phyloP scores from a whole-genome alignment of 2,113 vertebrate species.

The Myotis davidii region DNA sequence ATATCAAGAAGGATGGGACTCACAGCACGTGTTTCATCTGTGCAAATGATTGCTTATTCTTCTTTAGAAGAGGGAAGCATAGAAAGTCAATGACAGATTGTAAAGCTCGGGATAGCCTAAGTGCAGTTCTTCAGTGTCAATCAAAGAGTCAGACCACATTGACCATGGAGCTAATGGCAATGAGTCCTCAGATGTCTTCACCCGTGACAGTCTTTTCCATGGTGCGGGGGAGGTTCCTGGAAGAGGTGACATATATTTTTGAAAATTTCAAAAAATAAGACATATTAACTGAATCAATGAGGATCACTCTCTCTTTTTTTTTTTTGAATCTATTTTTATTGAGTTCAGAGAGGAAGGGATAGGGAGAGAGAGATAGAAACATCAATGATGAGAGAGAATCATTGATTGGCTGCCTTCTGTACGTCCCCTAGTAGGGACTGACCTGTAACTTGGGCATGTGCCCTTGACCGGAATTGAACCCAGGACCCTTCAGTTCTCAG shows the following conservation, averaged over 20 bases:
- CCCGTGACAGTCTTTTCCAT: background rate
- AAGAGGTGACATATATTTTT: background rate
- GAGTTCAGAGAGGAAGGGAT: too few relatives aligned
- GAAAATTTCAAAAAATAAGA: background rate
- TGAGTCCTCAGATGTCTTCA: background rate
- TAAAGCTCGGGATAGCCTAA: background rate
- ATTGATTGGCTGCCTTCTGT: too few relatives aligned
- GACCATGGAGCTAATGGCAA: background rate
- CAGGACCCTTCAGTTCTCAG: too few relatives aligned
- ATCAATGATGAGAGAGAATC: too few relatives aligned
- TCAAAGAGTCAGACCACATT: background rate
- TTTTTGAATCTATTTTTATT: too few relatives aligned
- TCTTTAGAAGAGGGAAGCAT: background rate
- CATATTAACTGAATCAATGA: background rate
- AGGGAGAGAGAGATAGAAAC: too few relatives aligned
- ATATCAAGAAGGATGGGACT: background rate
- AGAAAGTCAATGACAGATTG: background rate
- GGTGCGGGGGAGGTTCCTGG: background rate
- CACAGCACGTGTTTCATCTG: background rate
- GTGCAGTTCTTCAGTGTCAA: background rate
- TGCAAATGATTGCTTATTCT: background rate
- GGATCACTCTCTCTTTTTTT: rapidly evolving
- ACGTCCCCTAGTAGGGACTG: too few relatives aligned
- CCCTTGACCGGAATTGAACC: too few relatives aligned
- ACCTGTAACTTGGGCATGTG: too few relatives aligned